These are phyloP conservation scores for Setipinna tenuifilis DNA, from an alignment of 2,797 vertebrate genomes.

Conservation along the genomic window DNA sequence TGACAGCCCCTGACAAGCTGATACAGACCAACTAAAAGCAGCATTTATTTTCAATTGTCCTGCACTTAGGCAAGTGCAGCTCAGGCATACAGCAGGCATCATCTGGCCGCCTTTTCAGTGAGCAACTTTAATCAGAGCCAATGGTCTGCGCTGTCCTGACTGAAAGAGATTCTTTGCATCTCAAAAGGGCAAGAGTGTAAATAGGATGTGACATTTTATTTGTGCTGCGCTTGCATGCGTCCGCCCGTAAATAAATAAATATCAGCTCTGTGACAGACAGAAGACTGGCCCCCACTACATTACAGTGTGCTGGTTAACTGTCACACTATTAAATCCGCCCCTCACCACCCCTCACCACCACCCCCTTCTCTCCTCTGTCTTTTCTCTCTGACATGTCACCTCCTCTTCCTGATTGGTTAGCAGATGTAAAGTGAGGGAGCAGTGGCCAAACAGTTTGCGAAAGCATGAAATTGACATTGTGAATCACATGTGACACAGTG, in stretches of 20 bases:
- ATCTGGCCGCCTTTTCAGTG: slow-evolving; percentile 71
- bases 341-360: slow-evolving; percentile 65
- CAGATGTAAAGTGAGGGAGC: slow-evolving; percentile 94
- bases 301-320: slow-evolving; percentile 89
- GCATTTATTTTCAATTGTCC: slow-evolving; percentile 58
- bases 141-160: slow-evolving; percentile 71
- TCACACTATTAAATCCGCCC: slow-evolving; percentile 88
- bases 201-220: slow-evolving; percentile 86
- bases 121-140: slow-evolving; percentile 72
- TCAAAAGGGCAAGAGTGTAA: slow-evolving; percentile 77
- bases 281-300: slow-evolving; percentile 77
- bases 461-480: slow-evolving; percentile 99
- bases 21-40: slow-evolving; percentile 51
- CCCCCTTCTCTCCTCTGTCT: background rate
- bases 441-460: slow-evolving; percentile 94
- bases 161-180: slow-evolving; percentile 78
- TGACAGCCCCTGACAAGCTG: slow-evolving; percentile 55
- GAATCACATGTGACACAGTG: slow-evolving; percentile 96
- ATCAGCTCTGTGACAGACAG: slow-evolving; percentile 88
- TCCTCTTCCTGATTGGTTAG: slow-evolving; percentile 94
- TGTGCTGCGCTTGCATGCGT: slow-evolving; percentile 65
- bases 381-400: slow-evolving; percentile 81
- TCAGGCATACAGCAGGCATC: slow-evolving; percentile 53
- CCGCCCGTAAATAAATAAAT: slow-evolving; percentile 93
- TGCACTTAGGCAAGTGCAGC: slow-evolving; percentile 57